Evolutionary conservation across 1,140 invertebrate genomes (phyloP).

Genomic region (Bombus polaris): DNA sequence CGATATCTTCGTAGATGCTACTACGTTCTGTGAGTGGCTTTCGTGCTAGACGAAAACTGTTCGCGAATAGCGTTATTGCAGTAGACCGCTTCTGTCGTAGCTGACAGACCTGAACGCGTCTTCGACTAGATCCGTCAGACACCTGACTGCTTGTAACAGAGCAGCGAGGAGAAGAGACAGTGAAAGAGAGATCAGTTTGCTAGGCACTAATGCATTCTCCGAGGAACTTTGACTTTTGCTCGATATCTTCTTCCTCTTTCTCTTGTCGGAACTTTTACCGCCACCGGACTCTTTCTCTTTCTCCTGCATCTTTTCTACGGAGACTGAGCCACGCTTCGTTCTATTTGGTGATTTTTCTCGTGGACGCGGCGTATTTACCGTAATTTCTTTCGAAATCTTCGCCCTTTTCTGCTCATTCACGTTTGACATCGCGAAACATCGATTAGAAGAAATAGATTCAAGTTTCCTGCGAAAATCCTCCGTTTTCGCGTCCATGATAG

Average conservation of each 20-base stretch:
- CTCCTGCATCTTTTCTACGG: slow-evolving; percentile 31
- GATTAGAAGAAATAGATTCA: slow-evolving; percentile 61
- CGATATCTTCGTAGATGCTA: neutral
- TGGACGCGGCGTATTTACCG: neutral
- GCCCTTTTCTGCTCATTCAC: slow-evolving; percentile 34
- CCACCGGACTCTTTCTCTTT: slow-evolving; percentile 37
- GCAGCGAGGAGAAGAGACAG: slow-evolving; percentile 81
- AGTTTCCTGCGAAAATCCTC: slow-evolving; percentile 70
- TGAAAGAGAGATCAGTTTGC: slow-evolving; percentile 81
- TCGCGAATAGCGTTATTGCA: slow-evolving; percentile 60
- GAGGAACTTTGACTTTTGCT: slow-evolving; percentile 51
- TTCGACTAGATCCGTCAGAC: slow-evolving; percentile 79
- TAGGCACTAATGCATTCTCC: slow-evolving; percentile 75
- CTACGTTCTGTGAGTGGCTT: too few species aligned
- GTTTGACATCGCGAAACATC: slow-evolving; percentile 33
- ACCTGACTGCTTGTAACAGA: slow-evolving; percentile 79
- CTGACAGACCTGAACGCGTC: slow-evolving; percentile 77
- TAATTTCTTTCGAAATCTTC: slow-evolving; percentile 10
- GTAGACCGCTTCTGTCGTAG: slow-evolving; percentile 69
- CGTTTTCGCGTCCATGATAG: slow-evolving; percentile 66
- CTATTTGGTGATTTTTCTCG: slow-evolving; percentile 42
- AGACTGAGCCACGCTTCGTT: neutral
- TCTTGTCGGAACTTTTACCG: slow-evolving; percentile 55
- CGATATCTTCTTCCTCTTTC: slow-evolving; percentile 66
- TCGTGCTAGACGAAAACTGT: neutral